Evolutionary conservation across 2,888 invertebrate species (phyloP), one percentile per base, ranked within the genome.

Genomic region (Empis stercorea): DNA sequence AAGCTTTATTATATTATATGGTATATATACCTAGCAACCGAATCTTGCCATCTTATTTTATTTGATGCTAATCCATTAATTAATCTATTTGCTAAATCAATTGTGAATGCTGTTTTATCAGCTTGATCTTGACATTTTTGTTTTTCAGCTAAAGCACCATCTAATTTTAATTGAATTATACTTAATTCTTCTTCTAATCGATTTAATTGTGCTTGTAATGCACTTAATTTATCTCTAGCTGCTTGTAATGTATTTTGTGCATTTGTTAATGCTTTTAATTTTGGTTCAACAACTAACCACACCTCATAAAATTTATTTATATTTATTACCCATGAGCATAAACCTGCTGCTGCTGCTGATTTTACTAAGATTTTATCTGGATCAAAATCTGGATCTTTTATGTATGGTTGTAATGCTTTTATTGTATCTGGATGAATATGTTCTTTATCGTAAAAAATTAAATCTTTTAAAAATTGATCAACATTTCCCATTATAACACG

Each of bases 311-410:
- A 94, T 57, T 77, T 84, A 30, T 41, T 74, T 54, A 95, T 92
- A 68, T 95, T 95, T 55, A 91, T 83, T 2, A 89, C 94, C 93
- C 95, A 96, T 2, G 92, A 82, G 62, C 93, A 94, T 10, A 96
- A 73, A 20, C 95, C 89, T 45, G 92, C 89, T 16, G 95, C 95
- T 14, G 95, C 95, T 30, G 79, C 75, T 0, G 94, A 95, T 69
- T 95, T 95, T 0, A 81, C 75, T 55, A 79, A 67, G 59, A 95
- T 86, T 54, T 85, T 81, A 36, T 87, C 87, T 0, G 89, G 81
- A 55, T 81, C 80, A 65, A 95, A 95, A 55, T 92, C 91, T 11
- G 80, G 78, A 61, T 82, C 74, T 3, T 60, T 65, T 27, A 73
- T 61, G 51, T 74, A 74, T 1, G 69, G 69, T 50, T 71, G 74